Evolutionary conservation across 2,888 invertebrate genomes (phyloP).

Genomic region (Microctonus aethiopoides): DNA sequence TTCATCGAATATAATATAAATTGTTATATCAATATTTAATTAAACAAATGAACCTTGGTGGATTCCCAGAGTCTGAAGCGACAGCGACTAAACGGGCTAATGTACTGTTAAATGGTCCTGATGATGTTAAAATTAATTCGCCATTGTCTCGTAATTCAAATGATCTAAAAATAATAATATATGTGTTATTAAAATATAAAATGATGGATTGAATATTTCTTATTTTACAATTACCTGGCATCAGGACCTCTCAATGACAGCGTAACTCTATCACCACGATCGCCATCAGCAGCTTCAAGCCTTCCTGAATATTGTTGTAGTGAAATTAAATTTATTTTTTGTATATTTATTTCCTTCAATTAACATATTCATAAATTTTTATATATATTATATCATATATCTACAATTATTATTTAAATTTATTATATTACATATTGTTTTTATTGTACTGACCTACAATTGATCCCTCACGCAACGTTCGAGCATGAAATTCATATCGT

Average conservation of each 20-base stretch:
- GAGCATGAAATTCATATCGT: constrained; percentile 81
- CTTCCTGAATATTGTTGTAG: constrained; percentile 68
- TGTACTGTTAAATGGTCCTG: constrained; percentile 66
- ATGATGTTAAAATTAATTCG: constrained; percentile 70
- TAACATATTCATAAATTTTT: neutral
- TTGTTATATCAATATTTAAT: neutral
- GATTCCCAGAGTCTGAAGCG: constrained; percentile 85
- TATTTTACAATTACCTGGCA: constrained; percentile 69
- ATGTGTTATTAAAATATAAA: too few relatives aligned
- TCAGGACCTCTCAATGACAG: constrained; percentile 79
- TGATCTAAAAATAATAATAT: constrained; percentile 69
- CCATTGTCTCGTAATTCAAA: constrained; percentile 76
- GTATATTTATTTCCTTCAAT: neutral
- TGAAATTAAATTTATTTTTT: constrained; percentile 7
- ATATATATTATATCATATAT: neutral
- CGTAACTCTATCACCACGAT: constrained; percentile 79
- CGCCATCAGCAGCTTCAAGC: constrained; percentile 90
- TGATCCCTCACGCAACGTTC: constrained; percentile 58
- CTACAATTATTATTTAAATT: neutral
- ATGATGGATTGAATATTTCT: neutral
- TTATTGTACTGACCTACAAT: constrained; percentile 53
- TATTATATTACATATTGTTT: neutral
- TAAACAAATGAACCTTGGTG: constrained; percentile 76
- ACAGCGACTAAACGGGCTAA: constrained; percentile 82
- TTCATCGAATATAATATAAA: neutral